phyloP scores from a whole-genome alignment of 2,888 invertebrate species.

The Ochlodes sylvanus region DNA sequence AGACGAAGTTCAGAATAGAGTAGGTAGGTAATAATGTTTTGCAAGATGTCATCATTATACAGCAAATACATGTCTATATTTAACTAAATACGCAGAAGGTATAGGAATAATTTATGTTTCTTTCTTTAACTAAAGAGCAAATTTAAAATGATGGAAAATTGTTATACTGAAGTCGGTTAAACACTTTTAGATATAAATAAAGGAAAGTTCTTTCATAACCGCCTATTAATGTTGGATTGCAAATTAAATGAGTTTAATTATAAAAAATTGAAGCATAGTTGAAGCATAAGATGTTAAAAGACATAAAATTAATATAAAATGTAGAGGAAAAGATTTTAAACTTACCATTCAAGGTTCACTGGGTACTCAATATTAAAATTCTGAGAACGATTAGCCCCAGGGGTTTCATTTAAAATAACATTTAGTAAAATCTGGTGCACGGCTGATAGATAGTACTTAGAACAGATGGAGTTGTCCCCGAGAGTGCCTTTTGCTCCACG shows the following conservation, averaged over 20 bases:
- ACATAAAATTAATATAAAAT: no score
- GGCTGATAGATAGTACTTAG: slow-evolving; percentile 78
- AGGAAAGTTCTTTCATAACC: no score
- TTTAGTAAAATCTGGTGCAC: slow-evolving; percentile 68
- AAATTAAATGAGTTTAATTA: no score
- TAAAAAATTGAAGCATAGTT: no score
- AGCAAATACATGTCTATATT: slow-evolving; percentile 61
- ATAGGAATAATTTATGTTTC: no score
- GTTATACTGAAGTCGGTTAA: no score
- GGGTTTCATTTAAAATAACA: slow-evolving; percentile 66
- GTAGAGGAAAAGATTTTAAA: neutral
- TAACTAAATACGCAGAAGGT: slow-evolving; percentile 69
- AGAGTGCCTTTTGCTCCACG: slow-evolving; percentile 73
- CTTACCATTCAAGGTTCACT: slow-evolving; percentile 10
- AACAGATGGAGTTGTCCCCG: slow-evolving; percentile 77
- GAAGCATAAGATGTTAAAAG: no score
- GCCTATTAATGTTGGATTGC: no score
- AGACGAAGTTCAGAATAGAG: slow-evolving; percentile 67
- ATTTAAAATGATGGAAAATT: no score
- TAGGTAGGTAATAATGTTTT: slow-evolving; percentile 59
- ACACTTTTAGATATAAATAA: no score
- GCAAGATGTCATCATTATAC: slow-evolving; percentile 64
- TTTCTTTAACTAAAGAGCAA: no score
- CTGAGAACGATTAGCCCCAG: slow-evolving; percentile 60
- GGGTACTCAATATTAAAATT: slow-evolving; percentile 47